Evolutionary conservation across 2,888 invertebrate genomes (phyloP).

Genomic region (Crematogaster levior): DNA sequence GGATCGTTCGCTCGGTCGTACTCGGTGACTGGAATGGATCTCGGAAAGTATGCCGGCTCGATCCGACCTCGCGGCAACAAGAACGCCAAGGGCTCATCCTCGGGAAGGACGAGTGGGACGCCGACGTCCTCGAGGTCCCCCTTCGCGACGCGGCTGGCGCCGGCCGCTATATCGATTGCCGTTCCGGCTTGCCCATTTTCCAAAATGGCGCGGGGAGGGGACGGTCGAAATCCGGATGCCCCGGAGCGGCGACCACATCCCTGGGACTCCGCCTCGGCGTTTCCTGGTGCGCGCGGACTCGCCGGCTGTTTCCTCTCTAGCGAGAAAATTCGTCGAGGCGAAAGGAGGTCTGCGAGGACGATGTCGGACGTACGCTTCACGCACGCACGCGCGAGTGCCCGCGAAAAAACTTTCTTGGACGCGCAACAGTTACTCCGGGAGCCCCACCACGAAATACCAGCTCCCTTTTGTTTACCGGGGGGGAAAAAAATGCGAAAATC

Average conservation of each 20-base stretch:
- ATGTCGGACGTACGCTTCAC: background rate
- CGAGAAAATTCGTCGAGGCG: constrained; percentile 1
- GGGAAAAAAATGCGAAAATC: background rate
- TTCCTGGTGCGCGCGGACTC: background rate
- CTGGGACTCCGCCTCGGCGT: background rate
- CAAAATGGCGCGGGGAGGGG: constrained; percentile 82
- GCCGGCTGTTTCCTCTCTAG: background rate
- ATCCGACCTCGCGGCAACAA: background rate
- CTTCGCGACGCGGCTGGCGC: constrained; percentile 67
- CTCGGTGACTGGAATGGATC: background rate
- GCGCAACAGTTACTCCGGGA: constrained; percentile 33
- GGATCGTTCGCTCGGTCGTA: constrained; percentile 60
- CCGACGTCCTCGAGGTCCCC: constrained; percentile 34
- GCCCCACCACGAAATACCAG: too few relatives aligned
- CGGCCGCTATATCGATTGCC: constrained; percentile 81
- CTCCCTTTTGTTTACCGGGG: background rate
- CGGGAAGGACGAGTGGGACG: constrained; percentile 36
- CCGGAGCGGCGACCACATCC: background rate
- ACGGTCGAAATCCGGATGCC: constrained; percentile 66
- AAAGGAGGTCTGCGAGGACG: background rate
- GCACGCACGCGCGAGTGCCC: background rate
- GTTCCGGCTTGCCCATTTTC: constrained; percentile 78
- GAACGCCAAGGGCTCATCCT: constrained; percentile 14
- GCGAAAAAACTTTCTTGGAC: background rate
- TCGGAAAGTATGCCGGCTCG: background rate